phyloP scores from a whole-genome alignment of 2,888 invertebrate species.

The Ormyrus rosae region DNA sequence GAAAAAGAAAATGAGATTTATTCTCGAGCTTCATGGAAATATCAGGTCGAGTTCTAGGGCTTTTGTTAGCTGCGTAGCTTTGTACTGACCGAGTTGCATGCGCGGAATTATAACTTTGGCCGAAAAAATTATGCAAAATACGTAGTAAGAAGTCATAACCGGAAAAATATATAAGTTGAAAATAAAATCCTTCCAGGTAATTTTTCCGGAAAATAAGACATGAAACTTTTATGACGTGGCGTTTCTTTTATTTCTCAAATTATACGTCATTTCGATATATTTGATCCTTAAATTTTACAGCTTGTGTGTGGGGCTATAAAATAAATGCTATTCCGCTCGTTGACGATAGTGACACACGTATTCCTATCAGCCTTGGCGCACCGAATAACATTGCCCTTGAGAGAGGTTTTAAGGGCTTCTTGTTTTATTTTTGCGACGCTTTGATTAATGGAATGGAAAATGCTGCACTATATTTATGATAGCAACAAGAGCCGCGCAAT shows the following conservation, averaged over 20 bases:
- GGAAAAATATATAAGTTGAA: background rate
- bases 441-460: background rate
- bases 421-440: background rate
- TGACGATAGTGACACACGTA: background rate
- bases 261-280: constrained; percentile 10
- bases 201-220: background rate
- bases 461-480: background rate
- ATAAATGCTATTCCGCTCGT: background rate
- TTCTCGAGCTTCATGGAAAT: too few species aligned
- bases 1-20: background rate
- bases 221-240: background rate
- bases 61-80: too few species aligned
- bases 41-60: too few species aligned
- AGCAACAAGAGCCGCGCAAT: too few species aligned
- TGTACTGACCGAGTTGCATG: too few species aligned
- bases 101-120: too few species aligned
- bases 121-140: too few species aligned
- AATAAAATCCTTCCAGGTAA: background rate
- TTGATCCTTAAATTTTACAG: constrained; percentile 34
- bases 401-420: background rate
- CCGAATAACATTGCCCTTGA: background rate
- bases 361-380: background rate
- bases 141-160: background rate
- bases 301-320: background rate
- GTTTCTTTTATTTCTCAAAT: constrained; percentile 26